These are phyloP conservation scores for Selenia dentaria DNA, from an alignment of 2,888 invertebrate species.

Conservation along the genomic window DNA sequence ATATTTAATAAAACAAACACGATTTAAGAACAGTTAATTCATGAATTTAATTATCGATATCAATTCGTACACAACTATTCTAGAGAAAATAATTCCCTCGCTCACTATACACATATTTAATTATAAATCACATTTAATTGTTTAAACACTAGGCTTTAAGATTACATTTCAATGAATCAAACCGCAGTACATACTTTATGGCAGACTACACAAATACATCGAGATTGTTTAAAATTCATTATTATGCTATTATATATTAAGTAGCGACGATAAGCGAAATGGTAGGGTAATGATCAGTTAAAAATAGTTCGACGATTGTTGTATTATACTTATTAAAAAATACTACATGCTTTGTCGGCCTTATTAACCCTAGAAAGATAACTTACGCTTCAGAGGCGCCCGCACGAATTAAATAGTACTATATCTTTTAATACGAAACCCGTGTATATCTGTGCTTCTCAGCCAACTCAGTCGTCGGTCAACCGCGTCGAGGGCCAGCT, in stretches of 20 bases:
- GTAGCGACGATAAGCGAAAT: slow-evolving; percentile 5
- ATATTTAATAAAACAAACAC: slow-evolving; percentile 47
- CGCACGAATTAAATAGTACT: too few species aligned
- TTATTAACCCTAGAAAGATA: too few species aligned
- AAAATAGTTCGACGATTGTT: slow-evolving; percentile 22
- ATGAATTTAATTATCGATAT: slow-evolving; percentile 76
- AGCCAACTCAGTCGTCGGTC: too few species aligned
- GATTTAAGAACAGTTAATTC: slow-evolving; percentile 63
- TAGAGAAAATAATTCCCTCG: slow-evolving; percentile 68
- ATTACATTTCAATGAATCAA: slow-evolving; percentile 13
- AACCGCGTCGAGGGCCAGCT: too few species aligned
- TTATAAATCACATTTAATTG: slow-evolving; percentile 76
- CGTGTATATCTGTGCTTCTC: too few species aligned
- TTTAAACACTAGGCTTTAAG: slow-evolving; percentile 53
- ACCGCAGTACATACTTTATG: slow-evolving; percentile 59
- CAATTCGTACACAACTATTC: slow-evolving; percentile 69
- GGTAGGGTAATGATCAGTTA: not conserved
- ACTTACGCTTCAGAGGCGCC: too few species aligned
- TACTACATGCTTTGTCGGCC: too few species aligned
- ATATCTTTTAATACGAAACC: too few species aligned
- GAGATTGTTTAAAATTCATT: slow-evolving; percentile 38
- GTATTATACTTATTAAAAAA: not conserved
- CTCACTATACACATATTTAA: slow-evolving; percentile 57
- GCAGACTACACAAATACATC: slow-evolving; percentile 59
- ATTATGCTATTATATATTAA: slow-evolving; percentile 13